A percentile compares a stretch with the other conserved stretches of the same genome.
Conservation (phyloP, 1,140 invertebrate species). For the Ceratosolen solmsi region DNA sequence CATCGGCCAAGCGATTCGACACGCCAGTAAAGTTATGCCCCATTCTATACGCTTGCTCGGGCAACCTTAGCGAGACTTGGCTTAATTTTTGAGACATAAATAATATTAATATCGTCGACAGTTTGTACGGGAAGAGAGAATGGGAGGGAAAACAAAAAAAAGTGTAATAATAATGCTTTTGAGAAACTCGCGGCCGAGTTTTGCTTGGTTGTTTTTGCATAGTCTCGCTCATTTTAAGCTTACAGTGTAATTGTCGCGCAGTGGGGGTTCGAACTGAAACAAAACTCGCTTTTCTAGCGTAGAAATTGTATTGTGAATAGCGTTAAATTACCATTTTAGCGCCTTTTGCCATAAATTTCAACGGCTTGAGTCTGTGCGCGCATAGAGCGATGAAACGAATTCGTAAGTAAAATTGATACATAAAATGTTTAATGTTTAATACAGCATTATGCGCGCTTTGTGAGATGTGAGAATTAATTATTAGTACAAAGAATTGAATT, state of each 20-base stretch:
- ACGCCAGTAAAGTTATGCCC: constrained; percentile 60
- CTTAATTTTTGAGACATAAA: constrained; percentile 44
- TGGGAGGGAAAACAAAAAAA: no score
- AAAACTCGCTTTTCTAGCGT: constrained; percentile 25
- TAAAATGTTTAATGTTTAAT: neutral
- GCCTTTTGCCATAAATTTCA: constrained; percentile 26
- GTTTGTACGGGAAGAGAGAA: constrained; percentile 13
- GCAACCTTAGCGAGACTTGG: constrained; percentile 10
- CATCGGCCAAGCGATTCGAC: constrained; percentile 62
- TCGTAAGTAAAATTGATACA: constrained; percentile 9
- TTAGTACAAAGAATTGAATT: neutral
- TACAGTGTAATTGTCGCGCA: constrained; percentile 18
- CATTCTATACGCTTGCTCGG: constrained; percentile 10
- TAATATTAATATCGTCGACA: constrained; percentile 41
- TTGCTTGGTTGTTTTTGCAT: neutral
- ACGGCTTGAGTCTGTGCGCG: neutral
- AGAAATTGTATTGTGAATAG: constrained; percentile 37
- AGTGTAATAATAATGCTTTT: constrained; percentile 1
- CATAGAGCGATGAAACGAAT: neutral
- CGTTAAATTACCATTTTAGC: constrained; percentile 41
- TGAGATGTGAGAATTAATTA: no score
- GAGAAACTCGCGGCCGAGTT: neutral
- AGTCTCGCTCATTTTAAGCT: constrained; percentile 19
- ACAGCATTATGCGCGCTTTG: no score
- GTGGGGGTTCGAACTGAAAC: constrained; percentile 1